Base-by-base conservation (phyloP, 2,888 invertebrate genomes). In the Cataglyphis cursor region DNA sequence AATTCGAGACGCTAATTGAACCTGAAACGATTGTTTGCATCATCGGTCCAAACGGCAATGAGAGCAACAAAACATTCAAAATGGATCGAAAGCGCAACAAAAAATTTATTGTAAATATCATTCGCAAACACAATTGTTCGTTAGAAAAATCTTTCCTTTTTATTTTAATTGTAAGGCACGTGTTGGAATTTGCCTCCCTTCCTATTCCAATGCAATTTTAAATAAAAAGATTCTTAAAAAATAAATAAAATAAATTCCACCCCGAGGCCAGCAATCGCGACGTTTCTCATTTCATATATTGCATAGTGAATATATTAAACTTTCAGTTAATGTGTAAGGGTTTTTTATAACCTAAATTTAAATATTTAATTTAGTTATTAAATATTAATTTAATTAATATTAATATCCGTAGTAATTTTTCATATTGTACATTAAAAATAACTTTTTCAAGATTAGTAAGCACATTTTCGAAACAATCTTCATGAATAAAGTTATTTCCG, bases 1-100 rank as follows among this genome's bases (percentile, higher is more conserved):
- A 81, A 85, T 87, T 82, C 80, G 82, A 82, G 59, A 81, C 78
- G 82, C 84, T 87, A 90, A 91, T 88, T 91, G 85, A 88, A 86
- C 15, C 82, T 82, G 83, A 83, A 86, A 91, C 48, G 48, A 51
- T 85, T 80, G 76, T 83, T 87, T 80, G 73, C 66, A 75, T 41
- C 66, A 10, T 24, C 41, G 44, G n/a, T 28, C n/a, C 15, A 31
- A 70, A 18, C 51, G 44, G 31, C 66, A 21, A 59, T 38, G 64
- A 87, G 85, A 85, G 85, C 76, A 81, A 85, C n/a, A n/a, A n/a
- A n/a, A n/a, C 83, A 87, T 87, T 85, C 83, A 72, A 74, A 76
- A 76, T 41, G 51, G 21, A 21, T 9, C 8, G 6, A 38, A 70
- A 41, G 35, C 31, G 70, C 21, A 74, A 44, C 38, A 10, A 57